Conservation (phyloP, 2,113 vertebrate species). For the Okapia johnstoni region DNA sequence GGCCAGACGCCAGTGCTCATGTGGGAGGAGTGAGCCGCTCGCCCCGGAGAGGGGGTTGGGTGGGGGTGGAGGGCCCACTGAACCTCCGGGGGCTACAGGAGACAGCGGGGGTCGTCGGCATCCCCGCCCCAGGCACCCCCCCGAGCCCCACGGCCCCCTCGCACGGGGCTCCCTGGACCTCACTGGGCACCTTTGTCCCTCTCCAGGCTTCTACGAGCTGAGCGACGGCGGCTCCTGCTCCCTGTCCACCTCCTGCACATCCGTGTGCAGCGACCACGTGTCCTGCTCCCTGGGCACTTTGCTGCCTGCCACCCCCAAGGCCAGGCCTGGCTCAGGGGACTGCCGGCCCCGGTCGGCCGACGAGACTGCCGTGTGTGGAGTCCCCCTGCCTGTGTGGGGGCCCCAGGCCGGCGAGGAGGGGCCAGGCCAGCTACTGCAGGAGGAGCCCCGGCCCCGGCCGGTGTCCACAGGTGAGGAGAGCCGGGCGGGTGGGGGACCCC, state of each 20-base stretch:
- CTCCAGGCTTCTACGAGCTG: constrained; percentile 94
- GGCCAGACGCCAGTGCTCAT: not conserved
- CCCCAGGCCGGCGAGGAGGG: constrained; percentile 73
- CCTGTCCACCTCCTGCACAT: constrained; percentile 93
- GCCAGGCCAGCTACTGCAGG: constrained; percentile 49
- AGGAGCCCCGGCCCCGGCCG: constrained; percentile 81
- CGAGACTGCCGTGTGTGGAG: constrained; percentile 82
- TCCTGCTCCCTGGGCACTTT: constrained; percentile 86
- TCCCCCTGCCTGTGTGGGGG: constrained; percentile 76
- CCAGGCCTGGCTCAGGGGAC: constrained; percentile 67
- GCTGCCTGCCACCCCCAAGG: constrained; percentile 69
- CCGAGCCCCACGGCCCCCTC: fast-evolving
- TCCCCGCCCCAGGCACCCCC: fast-evolving
- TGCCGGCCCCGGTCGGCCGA: constrained; percentile 89
- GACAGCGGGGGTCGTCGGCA: not conserved
- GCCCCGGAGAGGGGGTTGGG: not conserved
- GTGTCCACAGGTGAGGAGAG: constrained; percentile 92
- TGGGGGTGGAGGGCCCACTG: fast-evolving
- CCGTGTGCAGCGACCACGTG: constrained; percentile 91
- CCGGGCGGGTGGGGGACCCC: fast-evolving
- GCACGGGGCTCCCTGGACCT: fast-evolving
- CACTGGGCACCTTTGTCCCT: fast-evolving
- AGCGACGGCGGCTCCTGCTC: constrained; percentile 93
- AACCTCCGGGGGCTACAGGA: fast-evolving
- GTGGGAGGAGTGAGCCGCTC: fast-evolving